Conservation (phyloP, 2,888 invertebrate species). For the Rhagonycha lutea region DNA sequence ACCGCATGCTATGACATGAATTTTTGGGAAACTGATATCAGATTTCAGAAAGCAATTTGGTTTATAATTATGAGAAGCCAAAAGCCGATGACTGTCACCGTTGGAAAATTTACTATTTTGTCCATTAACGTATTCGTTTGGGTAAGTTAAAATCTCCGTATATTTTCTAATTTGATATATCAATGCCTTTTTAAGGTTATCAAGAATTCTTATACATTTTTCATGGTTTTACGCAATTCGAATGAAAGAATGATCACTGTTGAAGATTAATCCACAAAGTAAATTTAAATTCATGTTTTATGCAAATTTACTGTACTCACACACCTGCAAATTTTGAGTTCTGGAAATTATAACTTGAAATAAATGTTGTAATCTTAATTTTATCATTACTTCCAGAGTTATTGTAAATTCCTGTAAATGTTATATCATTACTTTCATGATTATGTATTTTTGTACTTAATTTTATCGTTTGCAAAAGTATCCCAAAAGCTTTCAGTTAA, state of each 20-base stretch:
- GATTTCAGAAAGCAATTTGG: not conserved
- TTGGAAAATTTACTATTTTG: not conserved
- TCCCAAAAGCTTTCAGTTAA: too few relatives aligned
- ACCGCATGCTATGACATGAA: not conserved
- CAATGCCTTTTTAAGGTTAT: not conserved
- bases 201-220: not conserved
- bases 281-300: not conserved
- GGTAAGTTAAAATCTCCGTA: not conserved
- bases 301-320: not conserved
- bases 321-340: not conserved
- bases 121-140: constrained; percentile 3
- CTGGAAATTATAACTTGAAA: too few relatives aligned
- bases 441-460: too few relatives aligned
- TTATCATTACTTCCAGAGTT: too few relatives aligned
- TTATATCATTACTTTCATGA: too few relatives aligned
- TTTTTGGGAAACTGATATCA: not conserved
- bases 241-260: not conserved
- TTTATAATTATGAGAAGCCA: constrained; percentile 1
- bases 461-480: too few relatives aligned
- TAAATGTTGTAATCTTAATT: too few relatives aligned
- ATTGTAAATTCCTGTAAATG: too few relatives aligned
- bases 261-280: not conserved
- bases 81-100: not conserved
- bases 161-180: not conserved
- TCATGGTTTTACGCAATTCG: constrained; percentile 7